Evolutionary conservation across 2,888 invertebrate genomes (phyloP).

Genomic region (Copidosoma aretas): DNA sequence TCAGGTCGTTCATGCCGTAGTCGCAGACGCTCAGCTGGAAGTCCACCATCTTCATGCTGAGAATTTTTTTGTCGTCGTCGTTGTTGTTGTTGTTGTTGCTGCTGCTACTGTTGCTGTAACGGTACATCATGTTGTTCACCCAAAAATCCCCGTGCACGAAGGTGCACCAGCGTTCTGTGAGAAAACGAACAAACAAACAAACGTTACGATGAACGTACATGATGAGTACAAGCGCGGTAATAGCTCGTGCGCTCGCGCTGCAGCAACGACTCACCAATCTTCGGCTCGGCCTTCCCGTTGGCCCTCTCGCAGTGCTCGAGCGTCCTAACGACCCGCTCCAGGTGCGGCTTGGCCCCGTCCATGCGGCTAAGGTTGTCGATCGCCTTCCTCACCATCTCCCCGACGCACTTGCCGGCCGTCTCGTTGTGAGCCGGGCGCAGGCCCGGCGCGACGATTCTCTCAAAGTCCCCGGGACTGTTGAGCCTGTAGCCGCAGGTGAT

Average conservation of each 20-base stretch:
- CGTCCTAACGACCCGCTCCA: constrained; percentile 49
- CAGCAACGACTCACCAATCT: constrained; percentile 11
- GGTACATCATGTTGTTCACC: constrained; percentile 62
- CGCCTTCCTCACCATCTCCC: constrained; percentile 52
- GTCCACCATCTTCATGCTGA: constrained; percentile 59
- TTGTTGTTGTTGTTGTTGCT: too few species aligned
- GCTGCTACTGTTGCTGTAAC: constrained; percentile 46
- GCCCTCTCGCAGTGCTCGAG: constrained; percentile 42
- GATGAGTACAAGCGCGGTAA: too few species aligned
- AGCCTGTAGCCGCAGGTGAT: constrained; percentile 51
- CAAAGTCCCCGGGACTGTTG: constrained; percentile 53
- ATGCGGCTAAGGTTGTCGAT: constrained; percentile 48
- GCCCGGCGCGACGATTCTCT: constrained; percentile 46
- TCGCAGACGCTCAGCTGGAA: constrained; percentile 55
- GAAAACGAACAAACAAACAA: constrained; percentile 1
- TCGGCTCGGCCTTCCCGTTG: constrained; percentile 17
- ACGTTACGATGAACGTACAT: too few species aligned
- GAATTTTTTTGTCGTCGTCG: constrained; percentile 27
- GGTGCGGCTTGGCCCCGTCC: constrained; percentile 46
- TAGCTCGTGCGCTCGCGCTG: too few species aligned
- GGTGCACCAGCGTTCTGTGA: constrained; percentile 55
- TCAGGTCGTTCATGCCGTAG: constrained; percentile 56
- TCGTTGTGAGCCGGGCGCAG: constrained; percentile 45
- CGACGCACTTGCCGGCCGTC: constrained; percentile 45
- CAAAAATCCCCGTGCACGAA: constrained; percentile 59